These are phyloP conservation scores for Anastrepha obliqua DNA, from an alignment of 1,140 invertebrate species.

Conservation along the genomic window DNA sequence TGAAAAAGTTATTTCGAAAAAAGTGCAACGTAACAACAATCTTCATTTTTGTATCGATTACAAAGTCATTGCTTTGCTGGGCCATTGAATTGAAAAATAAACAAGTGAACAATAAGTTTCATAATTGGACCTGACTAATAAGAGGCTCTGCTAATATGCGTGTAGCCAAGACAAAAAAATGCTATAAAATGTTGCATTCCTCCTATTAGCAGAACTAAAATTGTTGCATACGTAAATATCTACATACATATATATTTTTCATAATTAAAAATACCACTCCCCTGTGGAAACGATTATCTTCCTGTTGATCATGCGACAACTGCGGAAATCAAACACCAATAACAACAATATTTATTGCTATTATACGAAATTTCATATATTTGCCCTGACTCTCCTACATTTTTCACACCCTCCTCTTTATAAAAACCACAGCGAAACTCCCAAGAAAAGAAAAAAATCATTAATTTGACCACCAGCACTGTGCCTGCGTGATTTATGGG, in stretches of 20 bases:
- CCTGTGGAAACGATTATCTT: neutral
- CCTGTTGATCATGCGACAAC: slow-evolving; percentile 39
- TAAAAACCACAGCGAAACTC: neutral
- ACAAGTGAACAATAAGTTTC: slow-evolving; percentile 34
- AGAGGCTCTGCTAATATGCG: neutral
- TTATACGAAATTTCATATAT: neutral
- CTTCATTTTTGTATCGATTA: slow-evolving; percentile 8
- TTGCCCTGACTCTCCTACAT: neutral
- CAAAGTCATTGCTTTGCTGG: neutral
- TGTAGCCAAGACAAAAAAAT: neutral
- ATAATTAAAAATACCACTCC: neutral
- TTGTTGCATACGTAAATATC: neutral
- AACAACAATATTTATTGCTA: neutral
- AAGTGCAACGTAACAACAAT: slow-evolving; percentile 56
- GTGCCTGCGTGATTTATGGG: neutral
- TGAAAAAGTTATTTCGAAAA: slow-evolving; percentile 7
- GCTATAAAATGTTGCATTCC: neutral
- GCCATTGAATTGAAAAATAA: slow-evolving; percentile 22
- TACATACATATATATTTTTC: neutral
- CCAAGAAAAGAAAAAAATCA: slow-evolving; percentile 2
- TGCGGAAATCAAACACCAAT: neutral
- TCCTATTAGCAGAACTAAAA: neutral
- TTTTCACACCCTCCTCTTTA: neutral
- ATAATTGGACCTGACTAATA: slow-evolving; percentile 8
- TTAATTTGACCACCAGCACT: neutral